Conservation (phyloP, 2,888 invertebrate genomes). For the Nephrotoma flavescens region DNA sequence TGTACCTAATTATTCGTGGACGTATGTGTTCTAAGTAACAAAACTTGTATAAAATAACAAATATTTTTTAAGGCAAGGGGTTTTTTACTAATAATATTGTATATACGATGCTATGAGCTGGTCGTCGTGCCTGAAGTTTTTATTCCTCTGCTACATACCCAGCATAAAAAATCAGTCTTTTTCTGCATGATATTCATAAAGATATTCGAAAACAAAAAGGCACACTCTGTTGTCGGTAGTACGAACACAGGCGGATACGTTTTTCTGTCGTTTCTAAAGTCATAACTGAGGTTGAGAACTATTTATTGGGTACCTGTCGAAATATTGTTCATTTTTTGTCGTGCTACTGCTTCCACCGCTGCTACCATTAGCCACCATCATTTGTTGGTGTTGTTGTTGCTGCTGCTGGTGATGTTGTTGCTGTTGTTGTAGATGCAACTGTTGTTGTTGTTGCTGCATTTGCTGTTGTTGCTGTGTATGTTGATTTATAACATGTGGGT, state of each 20-base stretch:
- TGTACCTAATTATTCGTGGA: background rate
- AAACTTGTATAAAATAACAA: background rate
- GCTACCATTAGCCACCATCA: background rate
- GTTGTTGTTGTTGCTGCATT: background rate
- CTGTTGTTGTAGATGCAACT: slow-evolving; percentile 8
- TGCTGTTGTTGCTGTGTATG: background rate
- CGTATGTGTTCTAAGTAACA: background rate
- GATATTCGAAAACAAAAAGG: background rate
- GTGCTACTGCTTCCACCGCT: background rate
- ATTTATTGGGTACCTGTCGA: slow-evolving; percentile 11
- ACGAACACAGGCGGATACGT: background rate
- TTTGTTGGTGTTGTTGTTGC: background rate
- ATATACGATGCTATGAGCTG: background rate
- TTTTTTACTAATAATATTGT: background rate
- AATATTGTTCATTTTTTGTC: slow-evolving; percentile 12
- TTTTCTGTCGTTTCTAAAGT: slow-evolving; percentile 18
- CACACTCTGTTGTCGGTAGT: background rate
- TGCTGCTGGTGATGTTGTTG: slow-evolving; percentile 13
- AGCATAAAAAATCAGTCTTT: background rate
- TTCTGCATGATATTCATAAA: background rate
- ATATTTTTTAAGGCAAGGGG: background rate
- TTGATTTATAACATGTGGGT: background rate
- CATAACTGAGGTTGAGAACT: slow-evolving; percentile 25
- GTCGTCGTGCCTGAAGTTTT: background rate
- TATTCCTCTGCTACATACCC: background rate